phyloP scores from a whole-genome alignment of 2,888 invertebrate genomes.

The Phrixothrix hirtus region DNA sequence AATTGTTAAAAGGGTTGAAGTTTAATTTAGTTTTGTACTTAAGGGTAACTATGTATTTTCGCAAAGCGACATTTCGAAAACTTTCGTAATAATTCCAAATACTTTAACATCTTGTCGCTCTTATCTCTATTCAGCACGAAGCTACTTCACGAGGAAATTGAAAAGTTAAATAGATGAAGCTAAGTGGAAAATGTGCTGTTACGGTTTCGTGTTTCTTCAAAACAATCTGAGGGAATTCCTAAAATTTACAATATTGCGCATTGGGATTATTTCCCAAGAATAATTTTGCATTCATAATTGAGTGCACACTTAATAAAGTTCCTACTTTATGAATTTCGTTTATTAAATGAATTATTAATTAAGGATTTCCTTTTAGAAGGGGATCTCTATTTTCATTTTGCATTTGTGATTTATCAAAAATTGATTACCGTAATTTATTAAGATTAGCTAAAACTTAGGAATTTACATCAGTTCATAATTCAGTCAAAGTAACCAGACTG shows the following conservation, averaged over 20 bases:
- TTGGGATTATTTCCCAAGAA: slow-evolving; percentile 10
- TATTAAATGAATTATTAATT: slow-evolving; percentile 17
- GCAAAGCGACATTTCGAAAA: slow-evolving; percentile 2
- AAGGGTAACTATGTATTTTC: background rate
- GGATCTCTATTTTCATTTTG: no score
- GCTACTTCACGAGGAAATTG: slow-evolving; percentile 15
- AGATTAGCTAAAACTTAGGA: no score
- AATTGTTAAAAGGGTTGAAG: background rate
- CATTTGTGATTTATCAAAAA: no score
- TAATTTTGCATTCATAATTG: slow-evolving; percentile 18
- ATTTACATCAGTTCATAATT: no score
- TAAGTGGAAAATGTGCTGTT: slow-evolving; percentile 17
- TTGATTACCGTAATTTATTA: no score
- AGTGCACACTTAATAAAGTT: slow-evolving; percentile 15
- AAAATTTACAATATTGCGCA: slow-evolving; percentile 13
- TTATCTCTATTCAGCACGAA: slow-evolving; percentile 5
- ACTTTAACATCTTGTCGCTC: slow-evolving; percentile 7
- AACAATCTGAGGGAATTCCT: slow-evolving; percentile 8
- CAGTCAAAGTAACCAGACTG: no score
- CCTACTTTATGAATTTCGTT: slow-evolving; percentile 12
- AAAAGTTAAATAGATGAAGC: slow-evolving; percentile 18
- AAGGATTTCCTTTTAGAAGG: slow-evolving; percentile 5
- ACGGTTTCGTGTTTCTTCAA: slow-evolving; percentile 8
- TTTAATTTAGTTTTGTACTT: slow-evolving; percentile 1
- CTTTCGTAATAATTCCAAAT: slow-evolving; percentile 7